These are phyloP conservation scores for Dorcus parallelipipedus DNA, from an alignment of 2,888 invertebrate genomes.

Conservation along the genomic window DNA sequence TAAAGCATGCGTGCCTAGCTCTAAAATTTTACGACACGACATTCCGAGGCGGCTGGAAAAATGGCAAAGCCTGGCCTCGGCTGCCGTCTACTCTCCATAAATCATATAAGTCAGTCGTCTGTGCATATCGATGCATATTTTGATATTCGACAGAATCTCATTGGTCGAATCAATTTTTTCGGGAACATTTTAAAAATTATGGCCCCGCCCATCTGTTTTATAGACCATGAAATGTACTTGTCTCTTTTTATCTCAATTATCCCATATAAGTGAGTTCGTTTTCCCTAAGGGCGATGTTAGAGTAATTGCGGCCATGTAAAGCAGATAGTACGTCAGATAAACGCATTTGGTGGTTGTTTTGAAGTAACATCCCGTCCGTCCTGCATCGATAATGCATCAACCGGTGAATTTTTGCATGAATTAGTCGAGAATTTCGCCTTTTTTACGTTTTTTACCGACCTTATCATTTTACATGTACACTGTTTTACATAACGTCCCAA, in stretches of 20 bases:
- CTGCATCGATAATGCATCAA: conserved; percentile 30
- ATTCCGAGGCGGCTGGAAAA: conserved; percentile 26
- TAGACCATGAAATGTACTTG: conserved; percentile 31
- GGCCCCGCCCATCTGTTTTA: conserved; percentile 36
- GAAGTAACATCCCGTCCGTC: conserved; percentile 26
- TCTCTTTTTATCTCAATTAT: conserved; percentile 9
- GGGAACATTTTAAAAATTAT: conserved; percentile 36
- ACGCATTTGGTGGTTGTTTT: conserved; percentile 39
- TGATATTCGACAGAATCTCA: conserved; percentile 42
- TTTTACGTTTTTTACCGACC: conserved; percentile 17
- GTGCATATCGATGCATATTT: conserved; percentile 42
- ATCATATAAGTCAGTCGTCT: conserved; percentile 28
- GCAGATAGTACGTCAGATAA: conserved; percentile 43
- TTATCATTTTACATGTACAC: conserved; percentile 18
- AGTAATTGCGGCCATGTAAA: conserved; percentile 44
- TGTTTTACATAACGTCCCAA: conserved; percentile 17
- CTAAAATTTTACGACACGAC: conserved; percentile 27
- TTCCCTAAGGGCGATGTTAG: conserved; percentile 39
- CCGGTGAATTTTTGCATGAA: conserved; percentile 32
- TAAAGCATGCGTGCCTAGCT: conserved; percentile 24
- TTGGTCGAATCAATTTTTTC: conserved; percentile 39
- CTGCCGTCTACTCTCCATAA: conserved; percentile 27
- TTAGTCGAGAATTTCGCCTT: conserved; percentile 24
- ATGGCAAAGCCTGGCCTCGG: conserved; percentile 21
- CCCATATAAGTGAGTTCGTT: conserved; percentile 1